These are phyloP conservation scores for Bolinopsis microptera DNA, from an alignment of 37 sponge, comb jelly and placozoan species.

Conservation along the genomic window DNA sequence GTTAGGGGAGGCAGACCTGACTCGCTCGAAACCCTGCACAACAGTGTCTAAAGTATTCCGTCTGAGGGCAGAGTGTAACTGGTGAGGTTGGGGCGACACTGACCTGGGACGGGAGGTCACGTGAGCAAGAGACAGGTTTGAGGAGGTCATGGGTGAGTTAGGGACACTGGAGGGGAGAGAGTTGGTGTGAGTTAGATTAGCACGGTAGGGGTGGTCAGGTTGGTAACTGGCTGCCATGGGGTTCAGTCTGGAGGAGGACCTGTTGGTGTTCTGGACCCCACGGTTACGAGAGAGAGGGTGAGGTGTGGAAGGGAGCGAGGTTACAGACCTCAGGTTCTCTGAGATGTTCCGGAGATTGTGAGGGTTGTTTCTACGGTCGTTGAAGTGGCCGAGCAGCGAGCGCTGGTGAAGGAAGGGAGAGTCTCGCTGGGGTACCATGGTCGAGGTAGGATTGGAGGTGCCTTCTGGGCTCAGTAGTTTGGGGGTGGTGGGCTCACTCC, in stretches of 20 bases:
- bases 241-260: neutral
- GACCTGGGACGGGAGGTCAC: neutral
- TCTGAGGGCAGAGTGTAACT: slow-evolving; percentile 1
- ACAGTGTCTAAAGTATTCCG: neutral
- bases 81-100: neutral
- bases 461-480: neutral
- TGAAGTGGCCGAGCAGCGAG: slow-evolving; percentile 18
- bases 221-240: slow-evolving; percentile 28
- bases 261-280: neutral
- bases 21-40: neutral
- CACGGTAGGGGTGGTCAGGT: neutral
- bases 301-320: neutral
- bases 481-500: slow-evolving; percentile 37
- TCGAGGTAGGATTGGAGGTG: neutral
- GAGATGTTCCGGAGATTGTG: neutral
- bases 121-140: neutral
- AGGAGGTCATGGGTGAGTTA: neutral
- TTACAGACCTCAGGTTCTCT: neutral
- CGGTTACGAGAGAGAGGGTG: neutral
- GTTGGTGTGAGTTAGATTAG: neutral
- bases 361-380: neutral
- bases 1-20: neutral
- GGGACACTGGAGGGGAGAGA: neutral
- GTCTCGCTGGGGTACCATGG: neutral
- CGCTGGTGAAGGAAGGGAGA: slow-evolving; percentile 7